phyloP scores from a whole-genome alignment of 2,888 invertebrate species.

The Erannis defoliaria region DNA sequence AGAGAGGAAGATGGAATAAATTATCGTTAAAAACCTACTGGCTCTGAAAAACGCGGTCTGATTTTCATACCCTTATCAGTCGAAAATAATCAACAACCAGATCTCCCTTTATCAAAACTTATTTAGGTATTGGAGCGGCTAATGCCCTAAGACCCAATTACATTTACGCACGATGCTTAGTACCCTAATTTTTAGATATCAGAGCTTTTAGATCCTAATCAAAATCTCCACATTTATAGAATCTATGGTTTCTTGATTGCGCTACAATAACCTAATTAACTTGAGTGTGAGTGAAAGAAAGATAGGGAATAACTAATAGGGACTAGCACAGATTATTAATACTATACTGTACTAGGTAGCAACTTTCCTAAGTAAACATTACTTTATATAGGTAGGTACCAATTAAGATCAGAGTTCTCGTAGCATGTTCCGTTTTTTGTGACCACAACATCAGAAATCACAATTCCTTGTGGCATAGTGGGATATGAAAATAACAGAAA shows the following conservation, averaged over 20 bases:
- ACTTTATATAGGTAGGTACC: too few relatives aligned
- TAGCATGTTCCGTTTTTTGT: too few relatives aligned
- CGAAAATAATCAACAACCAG: conserved; percentile 13
- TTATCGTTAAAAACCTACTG: conserved; percentile 28
- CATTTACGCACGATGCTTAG: conserved; percentile 16
- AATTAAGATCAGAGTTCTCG: too few relatives aligned
- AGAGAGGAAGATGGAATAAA: conserved; percentile 32
- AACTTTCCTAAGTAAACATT: too few relatives aligned
- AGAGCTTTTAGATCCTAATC: conserved; percentile 15
- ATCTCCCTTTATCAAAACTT: conserved; percentile 5
- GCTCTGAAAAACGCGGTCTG: conserved; percentile 12
- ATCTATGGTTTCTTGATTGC: conserved; percentile 4
- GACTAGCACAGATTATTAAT: too few relatives aligned
- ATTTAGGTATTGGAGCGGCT: conserved; percentile 15
- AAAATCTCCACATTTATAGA: not conserved
- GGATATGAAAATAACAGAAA: too few relatives aligned
- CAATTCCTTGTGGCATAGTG: too few relatives aligned
- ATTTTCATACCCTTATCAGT: conserved; percentile 13
- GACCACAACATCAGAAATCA: too few relatives aligned
- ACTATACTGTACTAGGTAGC: too few relatives aligned
- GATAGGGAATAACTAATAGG: too few relatives aligned
- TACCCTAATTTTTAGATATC: conserved; percentile 13
- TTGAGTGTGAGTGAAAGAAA: too few relatives aligned
- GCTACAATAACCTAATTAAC: too few relatives aligned
- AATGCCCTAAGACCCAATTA: conserved; percentile 18